These are phyloP conservation scores for Galeopsomyia nigrocyanea DNA, from an alignment of 2,888 invertebrate genomes.

Conservation along the genomic window DNA sequence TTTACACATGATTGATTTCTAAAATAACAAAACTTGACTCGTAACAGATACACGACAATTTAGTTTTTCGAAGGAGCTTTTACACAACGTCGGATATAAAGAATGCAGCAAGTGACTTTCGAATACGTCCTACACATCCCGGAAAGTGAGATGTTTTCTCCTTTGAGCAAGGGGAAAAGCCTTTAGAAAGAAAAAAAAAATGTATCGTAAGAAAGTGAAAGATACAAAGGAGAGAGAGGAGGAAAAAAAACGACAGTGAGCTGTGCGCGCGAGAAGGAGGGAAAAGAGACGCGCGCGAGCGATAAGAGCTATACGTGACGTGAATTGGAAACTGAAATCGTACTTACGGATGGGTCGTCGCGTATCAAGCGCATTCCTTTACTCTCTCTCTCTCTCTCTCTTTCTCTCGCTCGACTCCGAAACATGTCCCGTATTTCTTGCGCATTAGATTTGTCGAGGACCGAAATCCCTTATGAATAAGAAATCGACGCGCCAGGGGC, in stretches of 20 bases:
- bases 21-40: too few relatives aligned
- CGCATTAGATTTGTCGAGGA: conserved; percentile 31
- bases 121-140: too few relatives aligned
- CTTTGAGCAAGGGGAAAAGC: background rate
- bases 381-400: background rate
- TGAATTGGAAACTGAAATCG: conserved; percentile 17
- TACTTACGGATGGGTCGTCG: background rate
- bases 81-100: too few relatives aligned
- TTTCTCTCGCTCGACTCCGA: background rate
- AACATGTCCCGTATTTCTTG: conserved; percentile 33
- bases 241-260: conserved; percentile 21
- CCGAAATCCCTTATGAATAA: conserved; percentile 9
- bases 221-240: conserved; percentile 7
- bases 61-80: too few relatives aligned
- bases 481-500: background rate
- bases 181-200: background rate
- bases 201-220: conserved; percentile 37
- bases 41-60: too few relatives aligned
- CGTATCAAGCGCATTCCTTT: conserved; percentile 6
- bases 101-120: too few relatives aligned
- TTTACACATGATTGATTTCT: too few relatives aligned
- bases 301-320: conserved; percentile 37
- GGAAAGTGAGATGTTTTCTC: too few relatives aligned
- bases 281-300: conserved; percentile 14
- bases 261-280: background rate